phyloP scores from a whole-genome alignment of 2,113 vertebrate genomes.

The Mionectes macconnelli region DNA sequence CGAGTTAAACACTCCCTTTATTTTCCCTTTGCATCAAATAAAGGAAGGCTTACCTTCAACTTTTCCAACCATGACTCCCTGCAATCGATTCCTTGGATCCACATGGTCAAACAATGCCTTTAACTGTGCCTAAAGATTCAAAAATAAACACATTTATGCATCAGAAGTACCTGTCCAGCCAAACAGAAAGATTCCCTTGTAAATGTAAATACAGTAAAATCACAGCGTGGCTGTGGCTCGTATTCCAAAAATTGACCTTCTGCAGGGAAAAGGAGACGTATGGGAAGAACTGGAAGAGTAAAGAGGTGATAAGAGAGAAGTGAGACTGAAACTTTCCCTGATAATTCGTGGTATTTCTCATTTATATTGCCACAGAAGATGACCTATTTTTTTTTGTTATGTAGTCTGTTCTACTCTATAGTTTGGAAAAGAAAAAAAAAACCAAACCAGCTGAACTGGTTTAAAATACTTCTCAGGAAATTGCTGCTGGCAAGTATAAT shows the following conservation, averaged over 20 bases:
- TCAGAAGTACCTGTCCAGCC: neutral
- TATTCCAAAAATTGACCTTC: neutral
- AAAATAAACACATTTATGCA: neutral
- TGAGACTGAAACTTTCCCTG: neutral
- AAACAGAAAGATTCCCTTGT: neutral
- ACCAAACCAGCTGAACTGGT: neutral
- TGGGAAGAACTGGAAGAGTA: neutral
- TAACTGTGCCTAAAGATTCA: neutral
- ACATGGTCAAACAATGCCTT: neutral
- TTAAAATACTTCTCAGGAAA: neutral
- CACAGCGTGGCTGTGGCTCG: neutral
- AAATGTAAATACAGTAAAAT: neutral
- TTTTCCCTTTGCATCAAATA: neutral
- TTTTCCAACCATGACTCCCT: neutral
- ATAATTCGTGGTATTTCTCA: neutral
- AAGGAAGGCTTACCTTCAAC: neutral
- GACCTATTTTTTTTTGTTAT: neutral
- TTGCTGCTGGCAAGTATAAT: neutral
- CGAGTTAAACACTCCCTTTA: neutral
- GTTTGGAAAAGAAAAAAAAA: neutral
- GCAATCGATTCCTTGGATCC: neutral
- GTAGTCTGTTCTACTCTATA: rapidly evolving
- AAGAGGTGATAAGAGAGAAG: neutral
- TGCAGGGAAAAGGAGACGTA: neutral
- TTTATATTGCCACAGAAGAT: neutral